phyloP scores from a whole-genome alignment of 2,888 invertebrate genomes.

The Cephus runcator region DNA sequence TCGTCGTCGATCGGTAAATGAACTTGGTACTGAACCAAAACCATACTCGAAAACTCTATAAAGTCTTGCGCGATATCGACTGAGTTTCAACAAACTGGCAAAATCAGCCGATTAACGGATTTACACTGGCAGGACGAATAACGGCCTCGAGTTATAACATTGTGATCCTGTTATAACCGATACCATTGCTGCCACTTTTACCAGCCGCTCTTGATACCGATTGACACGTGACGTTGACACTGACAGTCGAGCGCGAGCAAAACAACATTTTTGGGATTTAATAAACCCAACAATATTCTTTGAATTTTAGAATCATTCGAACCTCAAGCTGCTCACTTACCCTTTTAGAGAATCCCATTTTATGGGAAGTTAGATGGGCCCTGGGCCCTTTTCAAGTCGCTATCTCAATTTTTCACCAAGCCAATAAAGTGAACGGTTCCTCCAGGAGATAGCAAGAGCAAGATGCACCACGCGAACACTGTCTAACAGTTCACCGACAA shows the following conservation, averaged over 20 bases:
- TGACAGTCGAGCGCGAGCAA: background rate
- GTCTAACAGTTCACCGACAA: constrained; percentile 39
- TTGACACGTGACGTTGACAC: background rate
- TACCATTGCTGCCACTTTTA: background rate
- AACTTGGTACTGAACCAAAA: background rate
- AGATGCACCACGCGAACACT: constrained; percentile 12
- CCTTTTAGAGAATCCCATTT: constrained; percentile 42
- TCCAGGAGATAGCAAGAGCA: background rate
- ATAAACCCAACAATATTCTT: too few relatives aligned
- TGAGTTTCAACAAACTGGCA: background rate
- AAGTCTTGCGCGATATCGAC: background rate
- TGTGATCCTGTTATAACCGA: background rate
- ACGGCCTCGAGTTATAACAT: background rate
- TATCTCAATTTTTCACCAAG: background rate
- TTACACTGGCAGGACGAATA: background rate
- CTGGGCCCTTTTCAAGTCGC: background rate
- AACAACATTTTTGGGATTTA: too few relatives aligned
- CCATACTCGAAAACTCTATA: background rate
- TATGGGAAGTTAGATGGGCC: background rate
- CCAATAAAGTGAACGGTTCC: background rate
- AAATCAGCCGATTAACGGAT: background rate
- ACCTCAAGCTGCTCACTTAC: constrained; percentile 26
- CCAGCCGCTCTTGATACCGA: background rate
- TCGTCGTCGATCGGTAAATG: background rate
- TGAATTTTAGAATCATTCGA: background rate